phyloP scores from a whole-genome alignment of 1,140 invertebrate genomes.

The Mercenaria mercenaria region DNA sequence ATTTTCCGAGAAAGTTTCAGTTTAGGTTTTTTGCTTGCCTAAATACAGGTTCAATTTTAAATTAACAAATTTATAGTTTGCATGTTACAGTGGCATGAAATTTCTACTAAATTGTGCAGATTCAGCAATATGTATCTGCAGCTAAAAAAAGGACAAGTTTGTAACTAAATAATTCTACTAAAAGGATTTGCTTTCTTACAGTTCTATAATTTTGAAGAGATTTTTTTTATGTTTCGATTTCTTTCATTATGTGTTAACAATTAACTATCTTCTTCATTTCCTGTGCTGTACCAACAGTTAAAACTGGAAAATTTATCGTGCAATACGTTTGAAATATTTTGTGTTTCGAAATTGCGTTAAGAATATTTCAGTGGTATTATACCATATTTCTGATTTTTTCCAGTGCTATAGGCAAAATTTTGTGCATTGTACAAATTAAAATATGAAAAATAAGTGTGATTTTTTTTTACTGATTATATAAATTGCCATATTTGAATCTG shows the following conservation, averaged over 20 bases:
- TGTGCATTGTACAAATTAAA: too few relatives aligned
- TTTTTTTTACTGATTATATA: too few relatives aligned
- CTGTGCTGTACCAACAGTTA: conserved; percentile 20
- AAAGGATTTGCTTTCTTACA: neutral
- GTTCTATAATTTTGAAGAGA: neutral
- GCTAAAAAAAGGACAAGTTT: neutral
- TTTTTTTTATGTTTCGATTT: too few relatives aligned
- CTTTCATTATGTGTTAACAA: too few relatives aligned
- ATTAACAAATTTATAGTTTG: conserved; percentile 13
- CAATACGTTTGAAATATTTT: too few relatives aligned
- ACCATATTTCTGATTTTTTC: too few relatives aligned
- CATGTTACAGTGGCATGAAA: neutral
- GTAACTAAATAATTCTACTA: neutral
- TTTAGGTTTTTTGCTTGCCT: neutral
- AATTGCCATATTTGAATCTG: neutral
- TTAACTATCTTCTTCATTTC: neutral
- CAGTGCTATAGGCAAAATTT: too few relatives aligned
- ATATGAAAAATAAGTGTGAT: too few relatives aligned
- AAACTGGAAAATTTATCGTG: neutral
- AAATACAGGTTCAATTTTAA: neutral
- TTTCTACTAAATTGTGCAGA: neutral
- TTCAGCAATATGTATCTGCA: neutral
- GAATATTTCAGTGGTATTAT: too few relatives aligned
- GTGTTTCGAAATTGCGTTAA: too few relatives aligned
- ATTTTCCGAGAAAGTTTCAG: too few relatives aligned